Percentiles rank a stretch among this genome's conserved stretches.
Conservation (phyloP, 2,797 vertebrate species). For the Myiotriccus ornatus region DNA sequence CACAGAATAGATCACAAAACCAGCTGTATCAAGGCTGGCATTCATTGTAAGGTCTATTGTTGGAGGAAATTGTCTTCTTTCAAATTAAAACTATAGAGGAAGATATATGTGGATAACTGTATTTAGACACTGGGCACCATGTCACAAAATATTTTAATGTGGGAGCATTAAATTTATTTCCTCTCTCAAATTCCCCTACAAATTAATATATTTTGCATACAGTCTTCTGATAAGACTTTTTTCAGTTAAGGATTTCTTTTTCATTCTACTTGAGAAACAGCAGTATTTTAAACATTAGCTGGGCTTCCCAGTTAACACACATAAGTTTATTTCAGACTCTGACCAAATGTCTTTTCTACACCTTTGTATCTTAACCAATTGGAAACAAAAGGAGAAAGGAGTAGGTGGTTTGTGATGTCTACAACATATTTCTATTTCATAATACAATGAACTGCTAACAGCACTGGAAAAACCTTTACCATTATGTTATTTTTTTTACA, state of each 20-base stretch:
- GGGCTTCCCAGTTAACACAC: neutral
- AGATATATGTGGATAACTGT: neutral
- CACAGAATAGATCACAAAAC: neutral
- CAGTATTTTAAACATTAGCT: neutral
- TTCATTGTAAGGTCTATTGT: neutral
- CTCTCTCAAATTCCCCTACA: neutral
- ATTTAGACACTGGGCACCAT: neutral
- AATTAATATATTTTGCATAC: neutral
- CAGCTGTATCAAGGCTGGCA: rapidly evolving
- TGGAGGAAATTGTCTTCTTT: neutral
- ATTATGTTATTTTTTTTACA: neutral
- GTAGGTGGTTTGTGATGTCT: neutral
- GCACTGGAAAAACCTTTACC: neutral
- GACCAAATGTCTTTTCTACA: neutral
- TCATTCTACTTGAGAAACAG: neutral
- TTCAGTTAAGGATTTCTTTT: neutral
- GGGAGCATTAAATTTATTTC: neutral
- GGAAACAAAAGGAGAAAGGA: neutral
- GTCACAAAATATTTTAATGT: neutral
- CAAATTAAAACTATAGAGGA: neutral
- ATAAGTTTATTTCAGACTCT: neutral
- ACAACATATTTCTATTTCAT: neutral
- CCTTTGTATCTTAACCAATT: neutral
- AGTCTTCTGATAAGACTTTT: neutral
- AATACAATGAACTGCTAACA: neutral